Conservation (phyloP, 2,113 vertebrate genomes). For the Clarias magur region DNA sequence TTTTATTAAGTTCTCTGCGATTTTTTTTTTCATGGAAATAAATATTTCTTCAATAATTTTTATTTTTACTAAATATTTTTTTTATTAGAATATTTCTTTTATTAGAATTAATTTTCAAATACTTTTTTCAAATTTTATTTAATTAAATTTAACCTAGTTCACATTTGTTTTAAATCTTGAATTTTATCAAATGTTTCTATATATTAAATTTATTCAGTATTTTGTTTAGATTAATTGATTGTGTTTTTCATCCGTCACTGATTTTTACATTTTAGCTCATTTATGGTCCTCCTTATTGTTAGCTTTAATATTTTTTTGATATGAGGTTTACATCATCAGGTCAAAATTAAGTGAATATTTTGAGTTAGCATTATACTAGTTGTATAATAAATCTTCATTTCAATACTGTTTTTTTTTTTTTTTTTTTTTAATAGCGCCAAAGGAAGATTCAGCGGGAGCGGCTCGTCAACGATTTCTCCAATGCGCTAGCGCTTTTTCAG, state of each 20-base stretch:
- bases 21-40: too few species aligned
- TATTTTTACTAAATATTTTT: too few species aligned
- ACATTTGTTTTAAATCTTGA: neutral
- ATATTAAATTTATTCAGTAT: neutral
- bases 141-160: neutral
- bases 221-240: neutral
- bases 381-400: neutral
- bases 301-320: neutral
- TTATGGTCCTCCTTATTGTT: neutral
- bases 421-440: too few species aligned
- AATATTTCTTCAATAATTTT: too few species aligned
- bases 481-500: constrained; percentile 86
- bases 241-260: neutral
- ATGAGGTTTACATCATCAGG: neutral
- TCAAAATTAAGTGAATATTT: neutral
- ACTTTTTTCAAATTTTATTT: too few species aligned
- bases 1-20: too few species aligned
- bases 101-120: neutral
- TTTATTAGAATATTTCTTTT: too few species aligned
- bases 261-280: neutral
- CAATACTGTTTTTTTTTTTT: too few species aligned
- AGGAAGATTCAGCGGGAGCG: constrained; percentile 93
- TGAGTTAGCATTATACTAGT: neutral
- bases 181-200: neutral
- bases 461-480: constrained; percentile 88